Conservation (phyloP, 1,140 invertebrate species). For the Neodiprion fabricii region DNA sequence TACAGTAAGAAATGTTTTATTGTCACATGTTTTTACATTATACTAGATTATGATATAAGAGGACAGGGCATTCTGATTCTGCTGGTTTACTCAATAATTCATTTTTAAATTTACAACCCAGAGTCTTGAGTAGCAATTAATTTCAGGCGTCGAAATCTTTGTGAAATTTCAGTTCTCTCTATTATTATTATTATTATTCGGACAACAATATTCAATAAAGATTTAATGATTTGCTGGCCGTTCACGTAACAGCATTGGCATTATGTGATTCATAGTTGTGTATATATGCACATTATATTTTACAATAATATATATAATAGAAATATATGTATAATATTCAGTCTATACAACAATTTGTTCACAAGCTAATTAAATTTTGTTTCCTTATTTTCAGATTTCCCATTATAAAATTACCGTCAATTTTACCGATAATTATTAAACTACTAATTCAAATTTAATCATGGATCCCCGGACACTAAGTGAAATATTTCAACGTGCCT, state of each 20-base stretch:
- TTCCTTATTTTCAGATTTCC: neutral
- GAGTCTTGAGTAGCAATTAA: no score
- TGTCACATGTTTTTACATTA: slow-evolving; percentile 4
- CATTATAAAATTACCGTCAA: no score
- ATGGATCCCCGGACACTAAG: no score
- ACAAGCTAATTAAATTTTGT: neutral
- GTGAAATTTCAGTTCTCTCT: no score
- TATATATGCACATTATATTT: neutral
- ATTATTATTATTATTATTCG: no score
- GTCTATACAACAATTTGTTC: neutral
- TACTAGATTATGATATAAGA: neutral
- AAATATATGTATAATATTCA: slow-evolving; percentile 1
- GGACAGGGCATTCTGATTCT: neutral
- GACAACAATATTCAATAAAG: neutral
- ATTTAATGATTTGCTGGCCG: neutral
- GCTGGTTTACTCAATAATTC: no score
- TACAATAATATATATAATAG: neutral
- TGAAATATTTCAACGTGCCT: no score
- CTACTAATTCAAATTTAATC: no score
- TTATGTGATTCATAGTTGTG: no score
- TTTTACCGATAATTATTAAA: no score
- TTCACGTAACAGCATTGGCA: neutral
- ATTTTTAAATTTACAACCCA: no score
- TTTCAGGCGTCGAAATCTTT: no score
- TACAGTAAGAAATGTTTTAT: slow-evolving; percentile 6